Conservation (phyloP, 2,113 vertebrate species). For the Triplophysa dalaica region DNA sequence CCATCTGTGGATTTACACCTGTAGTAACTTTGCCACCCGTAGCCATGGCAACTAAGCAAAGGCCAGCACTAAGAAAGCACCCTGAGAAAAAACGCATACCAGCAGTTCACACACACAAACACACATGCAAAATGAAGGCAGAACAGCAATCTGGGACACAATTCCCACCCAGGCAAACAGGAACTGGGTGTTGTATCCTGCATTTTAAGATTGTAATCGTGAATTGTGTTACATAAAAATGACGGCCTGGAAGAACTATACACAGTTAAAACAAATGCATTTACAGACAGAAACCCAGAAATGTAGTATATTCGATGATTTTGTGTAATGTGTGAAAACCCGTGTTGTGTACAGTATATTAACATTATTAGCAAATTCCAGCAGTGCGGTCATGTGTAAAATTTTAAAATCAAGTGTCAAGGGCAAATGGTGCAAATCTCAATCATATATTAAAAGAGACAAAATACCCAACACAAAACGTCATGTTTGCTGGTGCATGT, state of each 20-base stretch:
- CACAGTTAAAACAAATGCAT: background rate
- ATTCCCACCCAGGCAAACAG: conserved; percentile 34
- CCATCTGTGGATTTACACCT: conserved; percentile 29
- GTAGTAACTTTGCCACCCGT: conserved; percentile 17
- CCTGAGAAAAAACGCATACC: conserved; percentile 3
- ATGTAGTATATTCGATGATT: no score
- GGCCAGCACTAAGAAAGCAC: conserved; percentile 31
- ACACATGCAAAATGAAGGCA: background rate
- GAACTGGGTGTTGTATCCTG: conserved; percentile 39
- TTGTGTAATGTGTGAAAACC: no score
- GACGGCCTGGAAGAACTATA: no score
- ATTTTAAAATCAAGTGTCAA: background rate
- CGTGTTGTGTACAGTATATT: no score
- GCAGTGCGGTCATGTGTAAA: no score
- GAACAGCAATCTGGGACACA: conserved; percentile 3
- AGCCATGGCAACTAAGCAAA: conserved; percentile 50
- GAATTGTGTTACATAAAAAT: background rate
- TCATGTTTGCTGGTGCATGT: background rate
- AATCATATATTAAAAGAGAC: background rate
- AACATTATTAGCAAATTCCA: no score
- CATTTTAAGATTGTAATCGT: background rate
- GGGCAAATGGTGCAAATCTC: no score
- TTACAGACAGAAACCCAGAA: background rate
- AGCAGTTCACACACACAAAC: conserved; percentile 30
- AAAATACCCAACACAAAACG: background rate